phyloP scores from a whole-genome alignment of 2,113 vertebrate genomes.

The Hiodon tergisus region DNA sequence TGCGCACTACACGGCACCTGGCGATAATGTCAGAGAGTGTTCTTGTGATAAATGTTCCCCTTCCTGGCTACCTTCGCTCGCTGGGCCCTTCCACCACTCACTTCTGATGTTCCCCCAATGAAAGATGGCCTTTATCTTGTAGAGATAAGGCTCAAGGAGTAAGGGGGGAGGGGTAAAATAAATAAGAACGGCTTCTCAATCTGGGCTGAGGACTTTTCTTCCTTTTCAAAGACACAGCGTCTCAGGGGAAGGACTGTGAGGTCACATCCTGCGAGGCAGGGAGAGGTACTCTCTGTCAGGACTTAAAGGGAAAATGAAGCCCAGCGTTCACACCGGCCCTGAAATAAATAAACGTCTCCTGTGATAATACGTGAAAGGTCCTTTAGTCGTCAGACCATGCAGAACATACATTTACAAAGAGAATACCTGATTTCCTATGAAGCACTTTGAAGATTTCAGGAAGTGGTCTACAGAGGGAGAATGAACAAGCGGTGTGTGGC shows the following conservation, averaged over 20 bases:
- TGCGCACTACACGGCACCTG: conserved; percentile 45
- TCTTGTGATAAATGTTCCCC: conserved; percentile 63
- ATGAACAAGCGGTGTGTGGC: neutral
- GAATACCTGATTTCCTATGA: neutral
- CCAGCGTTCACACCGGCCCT: neutral
- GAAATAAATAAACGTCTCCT: conserved; percentile 12
- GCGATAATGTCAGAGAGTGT: conserved; percentile 58
- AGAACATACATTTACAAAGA: no score
- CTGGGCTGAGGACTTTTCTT: neutral
- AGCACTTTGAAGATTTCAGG: neutral
- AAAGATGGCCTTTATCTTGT: conserved; percentile 59
- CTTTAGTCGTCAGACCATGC: no score
- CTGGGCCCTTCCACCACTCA: conserved; percentile 41
- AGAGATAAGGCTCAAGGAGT: conserved; percentile 48
- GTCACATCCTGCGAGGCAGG: conserved; percentile 58
- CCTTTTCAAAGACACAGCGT: conserved; percentile 47
- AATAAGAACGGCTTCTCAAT: conserved; percentile 50
- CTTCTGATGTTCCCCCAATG: conserved; percentile 53
- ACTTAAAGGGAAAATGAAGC: neutral
- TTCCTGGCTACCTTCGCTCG: conserved; percentile 48
- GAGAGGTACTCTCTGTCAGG: conserved; percentile 36
- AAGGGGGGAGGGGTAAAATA: conserved; percentile 28
- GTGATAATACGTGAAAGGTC: no score
- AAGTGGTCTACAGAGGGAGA: neutral
- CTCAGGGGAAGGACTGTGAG: conserved; percentile 54